Conservation (phyloP, 2,113 vertebrate species). For the Seriola dumerili region DNA sequence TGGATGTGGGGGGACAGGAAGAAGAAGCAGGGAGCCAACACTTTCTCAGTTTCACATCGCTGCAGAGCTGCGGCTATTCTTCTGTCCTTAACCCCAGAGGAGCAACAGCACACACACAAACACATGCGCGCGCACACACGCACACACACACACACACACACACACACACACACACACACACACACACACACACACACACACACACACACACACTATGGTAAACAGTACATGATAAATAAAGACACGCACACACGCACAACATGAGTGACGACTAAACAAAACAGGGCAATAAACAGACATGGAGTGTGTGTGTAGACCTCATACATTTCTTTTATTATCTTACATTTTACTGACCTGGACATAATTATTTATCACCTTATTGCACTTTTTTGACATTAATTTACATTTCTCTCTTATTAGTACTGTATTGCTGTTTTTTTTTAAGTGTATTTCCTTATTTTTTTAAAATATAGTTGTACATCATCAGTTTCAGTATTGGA, state of each 20-base stretch:
- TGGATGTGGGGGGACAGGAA: constrained; percentile 50
- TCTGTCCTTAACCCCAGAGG: constrained; percentile 54
- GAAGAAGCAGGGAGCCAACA: constrained; percentile 56
- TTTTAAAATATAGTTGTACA: not conserved
- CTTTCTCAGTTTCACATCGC: constrained; percentile 70
- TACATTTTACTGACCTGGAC: not conserved
- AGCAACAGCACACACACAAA: constrained; percentile 17
- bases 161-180: constrained; percentile 16
- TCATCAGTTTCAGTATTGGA: not conserved
- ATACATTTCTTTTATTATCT: not conserved
- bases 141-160: constrained; percentile 28
- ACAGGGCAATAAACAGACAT: constrained; percentile 10
- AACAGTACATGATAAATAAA: constrained; percentile 27
- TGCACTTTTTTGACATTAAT: too few relatives aligned
- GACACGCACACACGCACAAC: constrained; percentile 14
- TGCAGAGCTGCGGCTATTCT: constrained; percentile 58
- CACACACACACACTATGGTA: constrained; percentile 23
- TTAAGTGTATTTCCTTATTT: not conserved
- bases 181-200: too few relatives aligned
- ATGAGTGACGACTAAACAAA: not conserved
- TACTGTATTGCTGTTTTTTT: too few relatives aligned
- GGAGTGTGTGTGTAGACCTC: not conserved
- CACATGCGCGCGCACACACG: not conserved
- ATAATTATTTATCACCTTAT: too few relatives aligned
- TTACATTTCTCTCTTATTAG: too few relatives aligned